Evolutionary conservation across 1,140 invertebrate species (phyloP).

Genomic region (Thrips palmi): DNA sequence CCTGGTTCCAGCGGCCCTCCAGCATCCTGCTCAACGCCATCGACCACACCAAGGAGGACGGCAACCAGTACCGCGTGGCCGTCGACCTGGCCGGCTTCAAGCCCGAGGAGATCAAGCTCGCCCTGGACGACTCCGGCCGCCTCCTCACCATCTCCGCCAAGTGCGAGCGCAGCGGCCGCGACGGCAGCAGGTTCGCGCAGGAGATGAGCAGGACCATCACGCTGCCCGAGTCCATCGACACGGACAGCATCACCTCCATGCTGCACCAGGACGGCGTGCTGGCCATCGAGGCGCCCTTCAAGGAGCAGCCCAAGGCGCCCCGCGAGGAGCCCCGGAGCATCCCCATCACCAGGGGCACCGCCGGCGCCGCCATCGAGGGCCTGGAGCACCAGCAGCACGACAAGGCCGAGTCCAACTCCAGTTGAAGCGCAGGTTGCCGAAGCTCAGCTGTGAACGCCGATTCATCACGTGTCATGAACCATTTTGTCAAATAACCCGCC

Average conservation of each 20-base stretch:
- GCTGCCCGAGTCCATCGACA: slow-evolving; percentile 23
- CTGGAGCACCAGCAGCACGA: too few species aligned
- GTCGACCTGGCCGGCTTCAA: slow-evolving; percentile 17
- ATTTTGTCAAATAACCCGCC: too few species aligned
- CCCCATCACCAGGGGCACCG: too few species aligned
- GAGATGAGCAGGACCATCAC: slow-evolving; percentile 23
- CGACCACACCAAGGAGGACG: background rate
- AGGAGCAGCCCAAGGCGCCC: too few species aligned
- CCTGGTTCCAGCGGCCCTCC: slow-evolving; percentile 1
- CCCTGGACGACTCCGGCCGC: slow-evolving; percentile 18
- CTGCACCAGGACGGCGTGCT: slow-evolving; percentile 21
- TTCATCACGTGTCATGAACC: too few species aligned
- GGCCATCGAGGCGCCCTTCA: slow-evolving; percentile 21
- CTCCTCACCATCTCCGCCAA: slow-evolving; percentile 18
- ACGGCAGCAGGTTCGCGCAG: slow-evolving; percentile 20
- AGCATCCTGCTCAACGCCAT: slow-evolving; percentile 2
- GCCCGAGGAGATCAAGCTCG: slow-evolving; percentile 20
- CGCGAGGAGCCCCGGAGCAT: too few species aligned
- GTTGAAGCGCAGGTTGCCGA: too few species aligned
- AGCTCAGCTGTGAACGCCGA: too few species aligned
- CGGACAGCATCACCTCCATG: slow-evolving; percentile 20
- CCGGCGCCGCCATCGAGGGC: too few species aligned
- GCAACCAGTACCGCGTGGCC: slow-evolving; percentile 9
- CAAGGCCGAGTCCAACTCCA: too few species aligned
- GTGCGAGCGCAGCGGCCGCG: slow-evolving; percentile 16